Conservation (phyloP, 1,140 invertebrate genomes). For the Ceratina calcarata region DNA sequence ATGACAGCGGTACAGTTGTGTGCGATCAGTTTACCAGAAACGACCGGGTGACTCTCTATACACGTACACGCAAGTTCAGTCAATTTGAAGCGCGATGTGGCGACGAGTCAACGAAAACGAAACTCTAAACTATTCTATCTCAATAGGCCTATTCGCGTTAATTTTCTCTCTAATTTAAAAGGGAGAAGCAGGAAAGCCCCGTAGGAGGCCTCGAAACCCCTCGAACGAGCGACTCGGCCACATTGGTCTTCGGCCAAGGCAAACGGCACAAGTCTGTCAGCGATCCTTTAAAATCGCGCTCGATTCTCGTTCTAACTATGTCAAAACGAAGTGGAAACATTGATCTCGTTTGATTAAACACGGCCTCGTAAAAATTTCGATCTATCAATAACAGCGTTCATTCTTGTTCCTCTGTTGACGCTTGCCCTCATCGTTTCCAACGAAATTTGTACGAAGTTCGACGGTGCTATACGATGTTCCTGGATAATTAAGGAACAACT, state of each 20-base stretch:
- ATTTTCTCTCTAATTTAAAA: not conserved
- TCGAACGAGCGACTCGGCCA: slow-evolving; percentile 43
- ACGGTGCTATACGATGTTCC: not conserved
- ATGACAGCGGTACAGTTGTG: not conserved
- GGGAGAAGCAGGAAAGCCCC: slow-evolving; percentile 12
- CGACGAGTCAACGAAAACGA: slow-evolving; percentile 60
- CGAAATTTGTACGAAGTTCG: slow-evolving; percentile 8
- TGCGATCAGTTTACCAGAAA: slow-evolving; percentile 13
- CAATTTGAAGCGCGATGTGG: slow-evolving; percentile 71
- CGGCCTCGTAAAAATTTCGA: slow-evolving; percentile 22
- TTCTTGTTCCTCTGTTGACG: not conserved
- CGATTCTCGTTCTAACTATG: not conserved
- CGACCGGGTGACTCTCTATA: slow-evolving; percentile 37
- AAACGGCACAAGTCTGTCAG: slow-evolving; percentile 20
- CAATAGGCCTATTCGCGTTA: slow-evolving; percentile 29
- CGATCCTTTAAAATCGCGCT: not conserved
- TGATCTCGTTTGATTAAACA: not conserved
- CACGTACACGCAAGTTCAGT: slow-evolving; percentile 64
- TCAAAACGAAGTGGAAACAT: not conserved
- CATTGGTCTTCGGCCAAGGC: slow-evolving; percentile 52
- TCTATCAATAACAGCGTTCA: not conserved
- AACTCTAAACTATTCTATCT: slow-evolving; percentile 32
- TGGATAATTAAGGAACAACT: not conserved
- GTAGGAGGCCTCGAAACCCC: slow-evolving; percentile 54
- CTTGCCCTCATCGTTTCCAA: not conserved